These are phyloP conservation scores for Centropyge bicolor DNA, from an alignment of 2,797 vertebrate genomes.

Conservation along the genomic window DNA sequence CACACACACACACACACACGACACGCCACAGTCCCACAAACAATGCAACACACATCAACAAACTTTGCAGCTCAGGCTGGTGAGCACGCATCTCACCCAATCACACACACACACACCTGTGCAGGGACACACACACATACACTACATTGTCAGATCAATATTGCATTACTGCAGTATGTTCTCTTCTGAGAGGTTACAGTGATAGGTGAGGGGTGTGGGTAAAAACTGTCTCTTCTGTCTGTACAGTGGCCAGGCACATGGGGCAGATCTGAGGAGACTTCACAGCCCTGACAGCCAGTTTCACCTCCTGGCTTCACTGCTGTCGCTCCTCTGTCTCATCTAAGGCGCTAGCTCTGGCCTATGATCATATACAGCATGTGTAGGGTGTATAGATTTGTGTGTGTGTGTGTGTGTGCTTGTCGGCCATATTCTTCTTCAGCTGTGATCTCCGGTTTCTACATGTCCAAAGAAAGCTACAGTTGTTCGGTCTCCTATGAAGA, in stretches of 20 bases:
- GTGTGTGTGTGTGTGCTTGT: conserved; percentile 7
- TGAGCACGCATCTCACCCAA: conserved; percentile 43
- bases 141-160: conserved; percentile 80
- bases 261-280: conserved; percentile 73
- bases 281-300: conserved; percentile 71
- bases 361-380: conserved; percentile 53
- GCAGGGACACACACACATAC: conserved; percentile 25
- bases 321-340: conserved; percentile 54
- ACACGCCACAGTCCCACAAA: conserved; percentile 40
- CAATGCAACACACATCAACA: conserved; percentile 52
- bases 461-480: conserved; percentile 16
- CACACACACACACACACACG: conserved; percentile 22
- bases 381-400: conserved; percentile 6
- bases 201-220: conserved; percentile 75
- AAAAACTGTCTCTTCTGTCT: conserved; percentile 63
- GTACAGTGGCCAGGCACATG: conserved; percentile 61
- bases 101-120: conserved; percentile 30
- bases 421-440: neutral
- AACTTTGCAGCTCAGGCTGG: conserved; percentile 44
- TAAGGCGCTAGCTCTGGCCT: conserved; percentile 42
- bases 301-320: conserved; percentile 68
- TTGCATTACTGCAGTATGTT: conserved; percentile 80
- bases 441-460: neutral
- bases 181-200: conserved; percentile 75
- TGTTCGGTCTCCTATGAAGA: neutral